A percentile compares a stretch with the other conserved stretches of the same genome.
Conservation (phyloP, 2,797 vertebrate species). For the Astyanax mexicanus region DNA sequence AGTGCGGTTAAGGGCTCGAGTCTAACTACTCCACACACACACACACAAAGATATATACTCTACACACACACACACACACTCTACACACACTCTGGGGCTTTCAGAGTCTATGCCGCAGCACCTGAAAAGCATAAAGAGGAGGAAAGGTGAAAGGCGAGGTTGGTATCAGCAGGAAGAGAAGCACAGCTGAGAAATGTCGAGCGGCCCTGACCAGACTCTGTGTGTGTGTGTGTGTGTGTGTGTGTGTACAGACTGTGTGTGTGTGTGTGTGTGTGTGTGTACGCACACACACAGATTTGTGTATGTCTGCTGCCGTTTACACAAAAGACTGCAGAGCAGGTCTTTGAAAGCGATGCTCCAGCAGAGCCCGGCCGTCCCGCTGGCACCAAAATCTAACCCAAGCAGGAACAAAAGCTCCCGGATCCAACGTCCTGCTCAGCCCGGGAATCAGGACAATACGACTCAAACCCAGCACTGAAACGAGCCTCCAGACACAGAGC, state of each 20-base stretch:
- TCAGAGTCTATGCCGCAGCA: not conserved
- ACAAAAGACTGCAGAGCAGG: not conserved
- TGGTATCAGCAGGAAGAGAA: constrained; percentile 17
- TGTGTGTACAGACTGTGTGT: not conserved
- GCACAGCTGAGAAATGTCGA: not conserved
- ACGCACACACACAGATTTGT: not conserved
- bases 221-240: constrained; percentile 1
- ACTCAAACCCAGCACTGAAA: not conserved
- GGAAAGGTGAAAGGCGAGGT: constrained; percentile 3
- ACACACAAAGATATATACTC: no score
- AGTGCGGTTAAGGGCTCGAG: not conserved
- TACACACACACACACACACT: not conserved
- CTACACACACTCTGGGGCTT: not conserved
- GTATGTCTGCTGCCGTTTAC: constrained; percentile 1
- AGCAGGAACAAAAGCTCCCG: not conserved
- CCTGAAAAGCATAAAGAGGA: not conserved
- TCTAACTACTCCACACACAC: not conserved
- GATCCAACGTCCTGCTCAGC: not conserved
- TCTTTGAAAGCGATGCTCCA: not conserved
- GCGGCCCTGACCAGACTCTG: not conserved
- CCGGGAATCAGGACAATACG: not conserved
- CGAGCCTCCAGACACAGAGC: not conserved
- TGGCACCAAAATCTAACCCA: not conserved
- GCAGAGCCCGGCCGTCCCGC: not conserved
- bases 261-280: no score